Evolutionary conservation across 2,797 vertebrate genomes (phyloP).

Genomic region (Ciconia nigra): DNA sequence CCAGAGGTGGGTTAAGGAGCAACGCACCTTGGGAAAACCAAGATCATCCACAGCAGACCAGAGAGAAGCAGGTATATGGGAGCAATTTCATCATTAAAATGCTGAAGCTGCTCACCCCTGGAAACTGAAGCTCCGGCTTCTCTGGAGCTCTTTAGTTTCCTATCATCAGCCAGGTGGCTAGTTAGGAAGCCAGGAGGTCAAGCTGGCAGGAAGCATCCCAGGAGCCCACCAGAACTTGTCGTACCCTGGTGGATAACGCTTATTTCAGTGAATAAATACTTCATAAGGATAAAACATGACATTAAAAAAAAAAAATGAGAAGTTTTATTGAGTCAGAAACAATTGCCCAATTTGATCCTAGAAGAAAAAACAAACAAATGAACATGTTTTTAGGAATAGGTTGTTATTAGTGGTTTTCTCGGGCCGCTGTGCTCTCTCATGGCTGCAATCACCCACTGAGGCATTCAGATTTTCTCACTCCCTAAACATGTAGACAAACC

Average conservation of each 20-base stretch:
- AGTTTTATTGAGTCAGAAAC: background rate
- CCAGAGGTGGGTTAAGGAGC: background rate
- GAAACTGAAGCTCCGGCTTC: background rate
- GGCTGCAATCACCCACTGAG: background rate
- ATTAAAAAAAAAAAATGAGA: background rate
- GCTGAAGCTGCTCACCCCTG: background rate
- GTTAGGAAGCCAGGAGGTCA: background rate
- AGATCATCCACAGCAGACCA: background rate
- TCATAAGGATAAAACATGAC: background rate
- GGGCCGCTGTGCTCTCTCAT: background rate
- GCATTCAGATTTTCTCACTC: conserved; percentile 34
- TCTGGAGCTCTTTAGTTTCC: background rate
- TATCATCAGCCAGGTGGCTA: background rate
- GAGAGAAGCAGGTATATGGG: background rate
- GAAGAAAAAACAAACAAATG: background rate
- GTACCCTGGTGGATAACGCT: background rate
- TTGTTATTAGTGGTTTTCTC: conserved; percentile 6
- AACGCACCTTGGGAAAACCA: background rate
- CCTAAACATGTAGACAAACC: conserved; percentile 1
- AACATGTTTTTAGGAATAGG: background rate
- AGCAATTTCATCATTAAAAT: background rate
- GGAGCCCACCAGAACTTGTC: background rate
- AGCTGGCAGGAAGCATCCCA: background rate
- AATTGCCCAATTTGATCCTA: background rate
- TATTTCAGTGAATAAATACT: background rate